Evolutionary conservation across 2,113 vertebrate species (phyloP).

Genomic region (Corythornis madagascariensis): DNA sequence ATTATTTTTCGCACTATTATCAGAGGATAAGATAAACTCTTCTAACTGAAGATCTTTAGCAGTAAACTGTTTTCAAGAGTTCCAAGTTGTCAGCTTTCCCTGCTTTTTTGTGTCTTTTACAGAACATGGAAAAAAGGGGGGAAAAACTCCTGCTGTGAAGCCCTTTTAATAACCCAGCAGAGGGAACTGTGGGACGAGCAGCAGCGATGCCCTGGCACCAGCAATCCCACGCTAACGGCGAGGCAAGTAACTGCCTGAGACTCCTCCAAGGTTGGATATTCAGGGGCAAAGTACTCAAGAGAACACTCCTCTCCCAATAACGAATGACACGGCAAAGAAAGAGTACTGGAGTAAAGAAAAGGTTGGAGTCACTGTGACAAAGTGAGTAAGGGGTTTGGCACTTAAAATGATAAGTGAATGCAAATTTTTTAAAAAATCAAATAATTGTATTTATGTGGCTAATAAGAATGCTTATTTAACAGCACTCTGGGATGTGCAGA

Average conservation of each 20-base stretch:
- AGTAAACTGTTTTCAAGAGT: background rate
- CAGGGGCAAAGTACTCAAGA: background rate
- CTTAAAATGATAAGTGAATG: background rate
- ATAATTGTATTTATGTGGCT: background rate
- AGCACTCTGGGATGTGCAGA: background rate
- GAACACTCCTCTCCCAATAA: background rate
- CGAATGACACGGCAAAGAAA: background rate
- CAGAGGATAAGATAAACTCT: background rate
- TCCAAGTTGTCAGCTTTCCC: background rate
- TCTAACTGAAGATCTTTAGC: background rate
- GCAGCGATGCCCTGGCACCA: background rate
- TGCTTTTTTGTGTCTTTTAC: background rate
- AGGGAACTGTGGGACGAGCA: background rate
- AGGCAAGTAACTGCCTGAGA: background rate
- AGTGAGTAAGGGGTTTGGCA: background rate
- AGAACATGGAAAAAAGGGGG: background rate
- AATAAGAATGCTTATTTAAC: slow-evolving; percentile 29
- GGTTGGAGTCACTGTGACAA: background rate
- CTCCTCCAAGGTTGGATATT: accelerated
- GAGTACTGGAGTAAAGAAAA: background rate
- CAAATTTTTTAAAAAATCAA: background rate
- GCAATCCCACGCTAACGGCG: background rate
- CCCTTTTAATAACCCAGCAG: background rate
- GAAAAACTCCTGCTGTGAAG: background rate
- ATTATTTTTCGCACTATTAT: background rate